phyloP scores from a whole-genome alignment of 2,888 invertebrate genomes.

The Leptopilina myrica region DNA sequence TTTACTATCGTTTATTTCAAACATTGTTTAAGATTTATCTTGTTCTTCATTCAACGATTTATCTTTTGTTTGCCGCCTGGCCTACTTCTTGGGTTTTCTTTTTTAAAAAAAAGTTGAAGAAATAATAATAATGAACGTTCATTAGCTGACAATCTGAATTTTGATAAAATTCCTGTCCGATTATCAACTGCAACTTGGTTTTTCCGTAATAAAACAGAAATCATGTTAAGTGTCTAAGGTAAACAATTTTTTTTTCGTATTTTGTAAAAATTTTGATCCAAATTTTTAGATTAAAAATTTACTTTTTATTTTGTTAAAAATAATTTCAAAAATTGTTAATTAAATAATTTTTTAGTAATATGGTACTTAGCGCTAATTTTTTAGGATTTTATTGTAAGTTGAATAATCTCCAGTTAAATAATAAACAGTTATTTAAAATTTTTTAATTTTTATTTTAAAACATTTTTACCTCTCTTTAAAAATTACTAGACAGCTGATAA shows the following conservation, averaged over 20 bases:
- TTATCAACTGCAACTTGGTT: not conserved
- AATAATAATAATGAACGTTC: not conserved
- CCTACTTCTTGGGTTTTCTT: constrained; percentile 25
- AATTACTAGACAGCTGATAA: no score
- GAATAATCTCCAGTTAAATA: no score
- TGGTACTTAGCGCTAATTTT: no score
- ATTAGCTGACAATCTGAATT: not conserved
- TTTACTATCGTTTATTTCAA: not conserved
- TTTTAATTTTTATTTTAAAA: no score
- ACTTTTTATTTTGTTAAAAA: no score
- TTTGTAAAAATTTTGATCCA: not conserved
- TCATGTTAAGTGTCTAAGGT: not conserved
- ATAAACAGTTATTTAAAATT: no score
- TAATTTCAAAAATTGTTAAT: no score
- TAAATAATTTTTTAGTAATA: no score
- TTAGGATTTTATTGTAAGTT: no score
- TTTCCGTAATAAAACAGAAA: not conserved
- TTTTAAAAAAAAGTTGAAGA: not conserved
- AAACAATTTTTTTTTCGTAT: not conserved
- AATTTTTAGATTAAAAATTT: not conserved
- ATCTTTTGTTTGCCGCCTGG: constrained; percentile 30
- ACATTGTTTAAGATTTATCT: constrained; percentile 22
- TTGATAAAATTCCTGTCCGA: not conserved
- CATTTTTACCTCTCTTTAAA: no score
- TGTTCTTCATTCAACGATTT: constrained; percentile 20